Evolutionary conservation across 2,797 vertebrate genomes (phyloP), one percentile per base, ranked within the genome.

Genomic region (Poecilia gillii): DNA sequence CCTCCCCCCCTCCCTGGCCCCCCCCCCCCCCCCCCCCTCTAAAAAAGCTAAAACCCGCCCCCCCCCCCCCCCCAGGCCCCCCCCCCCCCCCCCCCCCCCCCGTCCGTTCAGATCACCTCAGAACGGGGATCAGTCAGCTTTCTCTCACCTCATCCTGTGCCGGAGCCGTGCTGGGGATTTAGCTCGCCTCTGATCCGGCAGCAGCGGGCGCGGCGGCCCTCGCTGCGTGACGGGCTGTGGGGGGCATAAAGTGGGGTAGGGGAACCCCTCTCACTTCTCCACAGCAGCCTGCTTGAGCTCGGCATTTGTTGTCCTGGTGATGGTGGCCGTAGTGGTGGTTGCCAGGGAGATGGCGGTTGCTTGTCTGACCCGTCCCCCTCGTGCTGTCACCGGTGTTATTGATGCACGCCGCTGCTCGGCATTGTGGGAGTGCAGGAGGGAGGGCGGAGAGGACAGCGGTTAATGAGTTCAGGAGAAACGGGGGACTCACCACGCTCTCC

Each of bases 381-480:
- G 88, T 89, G 91, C 93, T 94, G 94, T 94, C 94, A 94, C 89
- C 55, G 68, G 89, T 85, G 88, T 95, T 95, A 94, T 94, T 95
- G 94, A 95, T 94, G 92, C 93, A 91, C 87, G 88, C 91, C 87
- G 84, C 92, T 92, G 92, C 90, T 93, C 75, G 84, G 90, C 90
- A 94, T 94, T 95, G 94, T 94, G 92, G 93, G 91, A 92, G 92
- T 90, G 89, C 80, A 43, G 89, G 89, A 92, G 92, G 92, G 93
- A 89, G 92, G 91, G 90, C 81, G 77, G 80, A 88, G 90, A 93
- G 93, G 91, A 94, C 91, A 92, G 89, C 88, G 89, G 91, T 93
- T 94, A 95, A 95, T 95, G 94, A 95, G 94, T 95, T 94, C 92
- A 93, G 91, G 90, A 92, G 89, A 89, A 94, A 90, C 79, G 77